phyloP scores from a whole-genome alignment of 2,797 vertebrate species.

The Vireo griseus region DNA sequence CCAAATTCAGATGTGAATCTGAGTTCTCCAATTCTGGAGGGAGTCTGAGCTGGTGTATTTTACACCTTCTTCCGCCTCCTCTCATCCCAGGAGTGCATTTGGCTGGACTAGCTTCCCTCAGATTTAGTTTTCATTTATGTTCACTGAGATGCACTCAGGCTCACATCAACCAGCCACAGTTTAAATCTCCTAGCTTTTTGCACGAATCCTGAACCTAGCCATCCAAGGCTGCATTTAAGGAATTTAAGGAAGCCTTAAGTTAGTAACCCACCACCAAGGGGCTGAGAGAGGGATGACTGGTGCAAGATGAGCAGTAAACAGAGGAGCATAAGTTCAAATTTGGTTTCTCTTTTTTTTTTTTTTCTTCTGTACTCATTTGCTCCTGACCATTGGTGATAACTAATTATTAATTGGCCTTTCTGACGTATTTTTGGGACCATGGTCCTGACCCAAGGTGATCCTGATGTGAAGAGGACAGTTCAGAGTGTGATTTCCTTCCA shows the following conservation, averaged over 20 bases:
- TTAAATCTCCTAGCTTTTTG: background rate
- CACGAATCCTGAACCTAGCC: background rate
- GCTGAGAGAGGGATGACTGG: background rate
- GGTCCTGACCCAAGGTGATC: background rate
- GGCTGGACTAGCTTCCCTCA: constrained; percentile 25
- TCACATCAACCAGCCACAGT: background rate
- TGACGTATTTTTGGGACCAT: background rate
- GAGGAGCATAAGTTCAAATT: background rate
- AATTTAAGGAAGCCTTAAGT: background rate
- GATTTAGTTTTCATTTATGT: constrained; percentile 24
- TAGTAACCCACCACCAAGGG: background rate
- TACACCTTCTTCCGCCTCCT: constrained; percentile 51
- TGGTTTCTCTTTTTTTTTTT: background rate
- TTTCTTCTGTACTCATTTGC: background rate
- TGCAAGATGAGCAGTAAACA: background rate
- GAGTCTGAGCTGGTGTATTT: constrained; percentile 58
- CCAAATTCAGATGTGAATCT: constrained; percentile 61
- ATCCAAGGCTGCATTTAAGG: background rate
- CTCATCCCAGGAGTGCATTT: constrained; percentile 17
- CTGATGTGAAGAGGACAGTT: background rate
- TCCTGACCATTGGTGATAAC: background rate
- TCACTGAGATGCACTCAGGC: background rate
- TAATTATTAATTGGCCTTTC: background rate
- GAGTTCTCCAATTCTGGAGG: constrained; percentile 36
- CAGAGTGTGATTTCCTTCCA: background rate